phyloP scores from a whole-genome alignment of 2,888 invertebrate genomes.

The Galeopsomyia nigrocyanea region DNA sequence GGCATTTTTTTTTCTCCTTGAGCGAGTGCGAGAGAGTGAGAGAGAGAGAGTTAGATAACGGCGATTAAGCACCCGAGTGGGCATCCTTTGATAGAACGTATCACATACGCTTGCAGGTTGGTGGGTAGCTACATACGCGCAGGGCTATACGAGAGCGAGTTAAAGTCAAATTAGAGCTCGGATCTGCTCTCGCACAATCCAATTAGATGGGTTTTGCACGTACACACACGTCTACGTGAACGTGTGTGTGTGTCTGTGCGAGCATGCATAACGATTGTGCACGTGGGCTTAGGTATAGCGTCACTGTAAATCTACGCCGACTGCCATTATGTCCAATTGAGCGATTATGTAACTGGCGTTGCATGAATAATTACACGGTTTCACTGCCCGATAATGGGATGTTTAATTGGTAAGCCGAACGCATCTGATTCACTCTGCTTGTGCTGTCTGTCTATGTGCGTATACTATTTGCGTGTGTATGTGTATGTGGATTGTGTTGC shows the following conservation, averaged over 20 bases:
- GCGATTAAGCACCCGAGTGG: too few relatives aligned
- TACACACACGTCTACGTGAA: neutral
- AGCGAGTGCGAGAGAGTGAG: too few relatives aligned
- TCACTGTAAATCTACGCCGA: neutral
- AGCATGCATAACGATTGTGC: constrained; percentile 5
- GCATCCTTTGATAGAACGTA: neutral
- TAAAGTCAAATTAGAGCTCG: constrained; percentile 33
- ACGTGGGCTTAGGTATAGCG: neutral
- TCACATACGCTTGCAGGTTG: neutral
- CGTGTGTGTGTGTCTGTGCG: neutral
- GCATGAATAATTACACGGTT: constrained; percentile 42
- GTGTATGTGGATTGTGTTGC: too few relatives aligned
- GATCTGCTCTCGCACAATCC: constrained; percentile 5
- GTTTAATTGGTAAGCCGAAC: constrained; percentile 38
- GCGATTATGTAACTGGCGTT: constrained; percentile 44
- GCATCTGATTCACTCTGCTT: neutral
- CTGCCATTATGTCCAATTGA: constrained; percentile 32
- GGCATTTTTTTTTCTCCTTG: constrained; percentile 1
- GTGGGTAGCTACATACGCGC: neutral
- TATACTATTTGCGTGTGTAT: too few relatives aligned
- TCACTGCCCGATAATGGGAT: constrained; percentile 39
- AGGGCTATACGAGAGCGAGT: constrained; percentile 11
- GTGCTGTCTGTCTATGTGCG: too few relatives aligned
- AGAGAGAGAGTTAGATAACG: constrained; percentile 7
- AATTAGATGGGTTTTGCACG: constrained; percentile 14